Evolutionary conservation across 2,888 invertebrate genomes (phyloP).

Genomic region (Stegana nigrithorax): DNA sequence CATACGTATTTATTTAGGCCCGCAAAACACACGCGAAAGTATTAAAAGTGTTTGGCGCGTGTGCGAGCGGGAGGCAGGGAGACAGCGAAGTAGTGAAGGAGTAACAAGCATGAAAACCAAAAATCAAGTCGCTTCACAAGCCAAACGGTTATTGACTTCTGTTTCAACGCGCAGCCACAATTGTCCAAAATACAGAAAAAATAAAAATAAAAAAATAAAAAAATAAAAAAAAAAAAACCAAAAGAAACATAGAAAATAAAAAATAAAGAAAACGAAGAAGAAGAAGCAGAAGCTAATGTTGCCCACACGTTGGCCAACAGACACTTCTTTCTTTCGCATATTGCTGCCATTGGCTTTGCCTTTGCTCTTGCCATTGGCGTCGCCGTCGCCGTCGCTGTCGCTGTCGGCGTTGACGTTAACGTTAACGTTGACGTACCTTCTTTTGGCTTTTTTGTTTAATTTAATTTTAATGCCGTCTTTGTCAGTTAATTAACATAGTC

Average conservation of each 20-base stretch:
- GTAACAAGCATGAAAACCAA: conserved; percentile 11
- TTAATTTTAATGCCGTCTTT: conserved; percentile 22
- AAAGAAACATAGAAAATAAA: too few relatives aligned
- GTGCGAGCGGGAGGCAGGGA: neutral
- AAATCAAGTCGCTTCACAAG: neutral
- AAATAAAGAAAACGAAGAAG: too few relatives aligned
- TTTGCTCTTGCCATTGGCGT: conserved; percentile 5
- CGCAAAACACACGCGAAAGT: conserved; percentile 23
- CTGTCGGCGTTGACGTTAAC: conserved; percentile 13
- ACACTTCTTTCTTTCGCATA: neutral
- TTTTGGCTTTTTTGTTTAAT: conserved; percentile 23
- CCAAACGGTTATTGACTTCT: conserved; percentile 25
- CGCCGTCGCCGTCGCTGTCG: too few relatives aligned
- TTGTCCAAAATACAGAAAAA: conserved; percentile 3
- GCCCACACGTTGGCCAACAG: too few relatives aligned
- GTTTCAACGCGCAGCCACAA: conserved; percentile 2
- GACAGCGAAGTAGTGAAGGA: neutral
- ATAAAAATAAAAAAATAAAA: neutral
- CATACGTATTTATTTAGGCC: conserved; percentile 47
- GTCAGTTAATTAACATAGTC: conserved; percentile 39
- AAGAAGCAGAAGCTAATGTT: too few relatives aligned
- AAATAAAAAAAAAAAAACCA: neutral
- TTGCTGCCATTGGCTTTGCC: neutral
- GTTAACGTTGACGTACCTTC: conserved; percentile 15
- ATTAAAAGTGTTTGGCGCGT: too few relatives aligned